A percentile compares a stretch with the other conserved stretches of the same genome.
Conservation (phyloP, 2,888 invertebrate species). For the Mermis nigrescens region DNA sequence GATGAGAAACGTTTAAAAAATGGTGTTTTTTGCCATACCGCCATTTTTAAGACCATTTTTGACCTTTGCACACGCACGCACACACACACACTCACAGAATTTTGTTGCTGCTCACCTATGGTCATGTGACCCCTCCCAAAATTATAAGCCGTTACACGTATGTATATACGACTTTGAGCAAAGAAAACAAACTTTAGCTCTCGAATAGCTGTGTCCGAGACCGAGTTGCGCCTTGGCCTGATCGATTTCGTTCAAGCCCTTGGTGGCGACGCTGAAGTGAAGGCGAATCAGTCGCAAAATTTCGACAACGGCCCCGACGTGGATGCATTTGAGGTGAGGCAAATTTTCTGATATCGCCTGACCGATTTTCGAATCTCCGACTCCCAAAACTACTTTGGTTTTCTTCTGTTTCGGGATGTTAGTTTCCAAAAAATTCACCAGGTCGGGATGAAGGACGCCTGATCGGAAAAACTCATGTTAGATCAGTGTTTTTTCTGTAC, state of each 20-base stretch:
- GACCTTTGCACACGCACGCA: too few relatives aligned
- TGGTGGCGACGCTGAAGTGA: constrained; percentile 38
- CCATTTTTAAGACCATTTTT: too few relatives aligned
- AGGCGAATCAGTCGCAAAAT: constrained; percentile 51
- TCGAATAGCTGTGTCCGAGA: constrained; percentile 88
- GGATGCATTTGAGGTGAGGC: constrained; percentile 56
- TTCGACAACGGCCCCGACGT: constrained; percentile 44
- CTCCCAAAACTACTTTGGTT: constrained; percentile 42
- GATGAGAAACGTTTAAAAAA: too few relatives aligned
- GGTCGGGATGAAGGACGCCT: constrained; percentile 68
- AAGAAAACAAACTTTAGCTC: constrained; percentile 52
- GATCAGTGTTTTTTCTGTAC: background rate
- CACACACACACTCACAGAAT: too few relatives aligned
- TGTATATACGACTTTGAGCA: too few relatives aligned
- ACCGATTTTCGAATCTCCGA: constrained; percentile 70
- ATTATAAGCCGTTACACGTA: too few relatives aligned
- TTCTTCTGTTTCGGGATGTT: constrained; percentile 55
- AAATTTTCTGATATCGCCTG: constrained; percentile 61
- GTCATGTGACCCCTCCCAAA: too few relatives aligned
- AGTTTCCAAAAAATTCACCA: constrained; percentile 68
- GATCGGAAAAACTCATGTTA: constrained; percentile 12
- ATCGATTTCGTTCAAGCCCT: constrained; percentile 51
- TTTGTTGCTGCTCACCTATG: too few relatives aligned
- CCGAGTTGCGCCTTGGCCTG: constrained; percentile 79
- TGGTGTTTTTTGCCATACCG: too few relatives aligned